Evolutionary conservation across 2,113 vertebrate genomes (phyloP), one percentile per base, ranked within the genome.

Genomic region (Mystacornis crossleyi): DNA sequence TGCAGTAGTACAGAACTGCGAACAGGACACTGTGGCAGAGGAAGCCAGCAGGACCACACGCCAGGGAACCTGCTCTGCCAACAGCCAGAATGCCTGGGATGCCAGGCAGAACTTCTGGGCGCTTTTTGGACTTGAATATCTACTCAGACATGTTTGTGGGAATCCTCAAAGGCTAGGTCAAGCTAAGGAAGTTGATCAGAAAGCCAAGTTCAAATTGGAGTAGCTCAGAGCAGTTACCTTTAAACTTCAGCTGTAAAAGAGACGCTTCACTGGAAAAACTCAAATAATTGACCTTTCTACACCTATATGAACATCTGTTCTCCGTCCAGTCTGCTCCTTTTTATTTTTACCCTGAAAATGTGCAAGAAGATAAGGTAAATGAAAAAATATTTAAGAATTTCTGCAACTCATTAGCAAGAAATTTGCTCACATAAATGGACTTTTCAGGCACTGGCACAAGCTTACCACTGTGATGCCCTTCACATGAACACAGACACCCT

Each of bases 131-230:
- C 69, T 89, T 6, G 1, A 7, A 10, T 43, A 12, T 82, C n/a
- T 54, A 10, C 48, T 67, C 78, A 82, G 65, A 72, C 4, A 10
- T 0, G 0, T 16, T 12, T 9, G 3, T 24, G 20, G 7, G 9
- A 17, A n/a, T 47, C 8, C 29, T 58, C 33, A 81, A 58, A 81
- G 20, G 18, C 29, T 19, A 58, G 38, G 8, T 74, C 9, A 18
- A 70, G 8, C 26, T 55, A 47, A 81, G 12, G 1, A 28, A 62
- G 5, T 18, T 70, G 29, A 58, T 53, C 29, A 66, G 64, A 70
- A 77, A 71, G 10, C n/a, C 24, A 61, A 51, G 25, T 24, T 83
- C 19, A 24, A 33, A 25, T 0, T 26, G 14, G 13, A 74, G 26
- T 51, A 72, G 19, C 8, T 78, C 53, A 48, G 36, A 67, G 10